Evolutionary conservation across 2,888 invertebrate species (phyloP).

Genomic region (Ophioninae sp.): DNA sequence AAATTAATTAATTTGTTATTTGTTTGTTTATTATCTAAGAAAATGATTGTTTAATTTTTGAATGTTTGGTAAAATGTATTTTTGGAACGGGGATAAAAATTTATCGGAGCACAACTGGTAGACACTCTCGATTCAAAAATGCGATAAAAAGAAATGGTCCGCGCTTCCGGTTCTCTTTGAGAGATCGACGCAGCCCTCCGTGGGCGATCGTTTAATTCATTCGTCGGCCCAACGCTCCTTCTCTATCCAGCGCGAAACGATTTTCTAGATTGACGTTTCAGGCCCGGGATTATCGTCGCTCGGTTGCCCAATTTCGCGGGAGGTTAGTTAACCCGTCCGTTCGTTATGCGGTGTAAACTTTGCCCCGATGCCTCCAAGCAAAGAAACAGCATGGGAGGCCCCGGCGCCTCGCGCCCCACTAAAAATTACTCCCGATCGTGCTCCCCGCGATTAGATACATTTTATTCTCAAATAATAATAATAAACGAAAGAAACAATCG

Average conservation of each 20-base stretch:
- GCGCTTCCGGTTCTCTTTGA: constrained; percentile 34
- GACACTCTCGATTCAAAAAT: not conserved
- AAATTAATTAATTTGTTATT: too few relatives aligned
- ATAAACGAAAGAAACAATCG: not conserved
- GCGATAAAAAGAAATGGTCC: constrained; percentile 11
- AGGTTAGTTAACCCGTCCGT: constrained; percentile 62
- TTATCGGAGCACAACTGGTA: too few relatives aligned
- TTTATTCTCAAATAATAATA: not conserved
- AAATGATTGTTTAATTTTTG: too few relatives aligned
- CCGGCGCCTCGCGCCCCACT: constrained; percentile 43
- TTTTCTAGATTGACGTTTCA: constrained; percentile 62
- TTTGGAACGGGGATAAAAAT: too few relatives aligned
- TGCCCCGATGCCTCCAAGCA: constrained; percentile 48
- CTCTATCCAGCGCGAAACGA: constrained; percentile 40
- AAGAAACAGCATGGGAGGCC: constrained; percentile 56
- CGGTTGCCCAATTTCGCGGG: constrained; percentile 64
- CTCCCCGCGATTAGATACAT: too few relatives aligned
- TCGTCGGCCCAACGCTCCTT: constrained; percentile 30
- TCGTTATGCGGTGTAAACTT: constrained; percentile 48
- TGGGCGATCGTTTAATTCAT: constrained; percentile 59
- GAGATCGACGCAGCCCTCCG: constrained; percentile 21
- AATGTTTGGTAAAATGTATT: too few relatives aligned
- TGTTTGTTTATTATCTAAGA: too few relatives aligned
- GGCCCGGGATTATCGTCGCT: constrained; percentile 61
- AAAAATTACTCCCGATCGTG: constrained; percentile 34